A percentile compares a stretch with the other conserved stretches of the same genome.
Evolutionary conservation across 2,113 vertebrate genomes (phyloP).

Genomic region (Pagrus major): DNA sequence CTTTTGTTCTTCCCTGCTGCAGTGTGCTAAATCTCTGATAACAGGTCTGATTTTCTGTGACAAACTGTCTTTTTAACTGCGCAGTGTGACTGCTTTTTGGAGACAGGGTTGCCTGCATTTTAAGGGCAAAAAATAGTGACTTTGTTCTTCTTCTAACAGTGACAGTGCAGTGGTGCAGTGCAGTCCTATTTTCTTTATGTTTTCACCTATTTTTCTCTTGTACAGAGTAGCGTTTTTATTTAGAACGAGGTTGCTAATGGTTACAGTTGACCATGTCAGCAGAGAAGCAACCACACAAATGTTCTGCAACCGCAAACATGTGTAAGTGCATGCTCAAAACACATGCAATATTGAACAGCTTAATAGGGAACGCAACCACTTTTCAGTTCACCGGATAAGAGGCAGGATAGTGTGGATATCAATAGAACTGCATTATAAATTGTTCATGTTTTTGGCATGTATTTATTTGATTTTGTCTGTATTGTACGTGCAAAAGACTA

Average conservation of each 20-base stretch:
- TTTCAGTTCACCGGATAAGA: neutral
- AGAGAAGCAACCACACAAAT: slow-evolving; percentile 10
- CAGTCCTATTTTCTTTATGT: neutral
- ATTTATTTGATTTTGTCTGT: neutral
- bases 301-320: slow-evolving; percentile 4
- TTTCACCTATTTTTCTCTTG: neutral
- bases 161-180: neutral
- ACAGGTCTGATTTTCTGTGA: slow-evolving; percentile 35
- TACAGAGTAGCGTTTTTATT: neutral
- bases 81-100: neutral
- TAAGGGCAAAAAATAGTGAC: neutral
- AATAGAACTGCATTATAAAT: neutral
- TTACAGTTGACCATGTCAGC: neutral
- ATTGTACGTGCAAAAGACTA: neutral
- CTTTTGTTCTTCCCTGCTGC: slow-evolving; percentile 29
- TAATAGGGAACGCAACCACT: neutral
- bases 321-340: slow-evolving; percentile 6
- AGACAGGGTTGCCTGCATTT: neutral
- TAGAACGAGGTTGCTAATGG: slow-evolving; percentile 22
- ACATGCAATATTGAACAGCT: slow-evolving; percentile 5
- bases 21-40: slow-evolving; percentile 38
- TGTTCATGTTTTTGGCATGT: neutral
- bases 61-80: slow-evolving; percentile 1
- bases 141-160: neutral
- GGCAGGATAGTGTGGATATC: neutral